Conservation (phyloP, 2,797 vertebrate genomes). For the Prunella strophiata region DNA sequence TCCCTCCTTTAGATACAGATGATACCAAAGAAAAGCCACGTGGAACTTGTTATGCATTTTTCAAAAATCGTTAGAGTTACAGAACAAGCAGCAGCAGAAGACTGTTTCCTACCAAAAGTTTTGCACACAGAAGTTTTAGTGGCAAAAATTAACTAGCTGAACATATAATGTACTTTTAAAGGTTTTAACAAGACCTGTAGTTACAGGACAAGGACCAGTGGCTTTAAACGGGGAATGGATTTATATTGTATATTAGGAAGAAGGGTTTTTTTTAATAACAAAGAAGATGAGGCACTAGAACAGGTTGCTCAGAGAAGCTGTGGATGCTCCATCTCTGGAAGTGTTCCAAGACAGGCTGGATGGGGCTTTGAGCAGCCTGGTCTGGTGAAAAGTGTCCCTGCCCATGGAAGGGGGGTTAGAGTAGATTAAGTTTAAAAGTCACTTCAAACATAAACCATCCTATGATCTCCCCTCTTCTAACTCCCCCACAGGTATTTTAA, state of each 20-base stretch:
- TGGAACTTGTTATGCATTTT: not conserved
- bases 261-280: not conserved
- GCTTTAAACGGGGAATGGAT: not conserved
- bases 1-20: not conserved
- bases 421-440: not conserved
- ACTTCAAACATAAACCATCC: not conserved
- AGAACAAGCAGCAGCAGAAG: not conserved
- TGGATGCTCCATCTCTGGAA: not conserved
- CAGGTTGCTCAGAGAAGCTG: not conserved
- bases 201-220: not conserved
- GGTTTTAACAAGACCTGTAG: not conserved
- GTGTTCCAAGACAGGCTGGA: not conserved
- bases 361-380: not conserved
- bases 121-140: not conserved
- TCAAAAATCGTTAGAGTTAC: not conserved
- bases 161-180: not conserved
- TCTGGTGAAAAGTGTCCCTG: not conserved
- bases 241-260: not conserved
- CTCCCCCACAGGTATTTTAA: not conserved
- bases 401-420: not conserved
- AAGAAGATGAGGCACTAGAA: not conserved
- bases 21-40: not conserved
- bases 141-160: not conserved
- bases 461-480: not conserved
- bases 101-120: not conserved